Conservation (phyloP, 2,888 invertebrate species). For the Agrochola lota region DNA sequence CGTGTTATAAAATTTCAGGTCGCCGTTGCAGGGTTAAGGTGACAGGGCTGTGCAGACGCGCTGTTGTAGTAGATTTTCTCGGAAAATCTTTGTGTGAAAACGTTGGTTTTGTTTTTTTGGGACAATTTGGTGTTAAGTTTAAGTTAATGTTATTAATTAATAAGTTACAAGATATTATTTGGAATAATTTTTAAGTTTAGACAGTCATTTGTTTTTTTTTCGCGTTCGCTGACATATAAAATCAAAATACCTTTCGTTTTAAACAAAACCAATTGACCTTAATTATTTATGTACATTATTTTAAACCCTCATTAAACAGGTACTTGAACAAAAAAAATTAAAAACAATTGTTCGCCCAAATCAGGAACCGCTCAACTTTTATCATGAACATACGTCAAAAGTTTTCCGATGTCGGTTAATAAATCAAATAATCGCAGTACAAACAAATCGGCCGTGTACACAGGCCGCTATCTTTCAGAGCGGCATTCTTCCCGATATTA, state of each 20-base stretch:
- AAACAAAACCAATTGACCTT: neutral
- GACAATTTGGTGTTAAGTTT: too few species aligned
- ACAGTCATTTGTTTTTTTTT: neutral
- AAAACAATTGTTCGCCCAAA: neutral
- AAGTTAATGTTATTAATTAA: neutral
- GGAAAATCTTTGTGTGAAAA: neutral
- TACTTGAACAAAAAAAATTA: neutral
- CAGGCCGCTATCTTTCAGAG: conserved; percentile 80
- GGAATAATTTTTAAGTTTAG: neutral
- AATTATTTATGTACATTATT: neutral
- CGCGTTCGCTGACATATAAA: neutral
- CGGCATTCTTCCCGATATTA: conserved; percentile 88
- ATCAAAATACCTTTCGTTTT: neutral
- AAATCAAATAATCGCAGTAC: conserved; percentile 59
- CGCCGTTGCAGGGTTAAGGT: conserved; percentile 78
- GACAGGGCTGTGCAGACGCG: conserved; percentile 64
- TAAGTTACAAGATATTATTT: neutral
- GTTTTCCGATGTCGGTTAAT: conserved; percentile 46
- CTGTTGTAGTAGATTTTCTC: conserved; percentile 38
- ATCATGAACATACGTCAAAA: conserved; percentile 42
- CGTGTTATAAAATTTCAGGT: conserved; percentile 79
- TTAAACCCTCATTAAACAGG: neutral
- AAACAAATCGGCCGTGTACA: conserved; percentile 62
- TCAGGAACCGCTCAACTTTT: conserved; percentile 20
- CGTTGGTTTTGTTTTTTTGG: fast-evolving